Conservation (phyloP, 2,888 invertebrate species). For the Agriopis leucophaearia region DNA sequence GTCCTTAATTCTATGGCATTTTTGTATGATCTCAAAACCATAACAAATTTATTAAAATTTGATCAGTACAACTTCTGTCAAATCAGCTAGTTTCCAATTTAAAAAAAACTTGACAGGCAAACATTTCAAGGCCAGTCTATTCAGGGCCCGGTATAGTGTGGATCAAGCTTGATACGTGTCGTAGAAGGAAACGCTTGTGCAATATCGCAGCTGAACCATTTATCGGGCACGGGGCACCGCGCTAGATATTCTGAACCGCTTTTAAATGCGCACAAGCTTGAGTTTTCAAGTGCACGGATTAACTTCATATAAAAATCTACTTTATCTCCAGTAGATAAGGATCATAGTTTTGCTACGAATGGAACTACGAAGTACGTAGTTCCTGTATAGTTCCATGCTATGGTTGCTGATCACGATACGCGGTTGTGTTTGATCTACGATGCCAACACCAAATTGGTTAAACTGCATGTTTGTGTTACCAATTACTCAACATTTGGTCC, state of each 20-base stretch:
- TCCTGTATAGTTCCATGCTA: slow-evolving; percentile 15
- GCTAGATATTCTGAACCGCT: slow-evolving; percentile 21
- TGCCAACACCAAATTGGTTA: slow-evolving; percentile 8
- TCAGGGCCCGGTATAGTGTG: neutral
- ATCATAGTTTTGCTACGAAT: neutral
- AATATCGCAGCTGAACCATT: slow-evolving; percentile 20
- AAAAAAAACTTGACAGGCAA: no score
- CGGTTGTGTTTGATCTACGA: slow-evolving; percentile 18
- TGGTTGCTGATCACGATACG: slow-evolving; percentile 21
- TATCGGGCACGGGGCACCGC: slow-evolving; percentile 4
- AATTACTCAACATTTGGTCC: neutral
- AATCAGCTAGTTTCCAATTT: no score
- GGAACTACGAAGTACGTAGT: neutral
- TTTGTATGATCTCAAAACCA: no score
- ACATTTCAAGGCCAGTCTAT: no score
- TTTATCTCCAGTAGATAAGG: slow-evolving; percentile 9
- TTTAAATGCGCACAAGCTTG: slow-evolving; percentile 23
- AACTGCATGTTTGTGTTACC: neutral
- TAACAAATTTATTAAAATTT: no score
- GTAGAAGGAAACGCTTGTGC: slow-evolving; percentile 23
- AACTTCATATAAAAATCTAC: slow-evolving; percentile 5
- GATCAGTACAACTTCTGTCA: no score
- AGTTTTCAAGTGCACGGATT: slow-evolving; percentile 9
- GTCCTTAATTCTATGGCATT: no score
- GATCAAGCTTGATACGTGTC: neutral